Percentiles rank a stretch among this genome's conserved stretches.
Evolutionary conservation across 2,113 vertebrate species (phyloP).

Genomic region (Leucosticte australis): DNA sequence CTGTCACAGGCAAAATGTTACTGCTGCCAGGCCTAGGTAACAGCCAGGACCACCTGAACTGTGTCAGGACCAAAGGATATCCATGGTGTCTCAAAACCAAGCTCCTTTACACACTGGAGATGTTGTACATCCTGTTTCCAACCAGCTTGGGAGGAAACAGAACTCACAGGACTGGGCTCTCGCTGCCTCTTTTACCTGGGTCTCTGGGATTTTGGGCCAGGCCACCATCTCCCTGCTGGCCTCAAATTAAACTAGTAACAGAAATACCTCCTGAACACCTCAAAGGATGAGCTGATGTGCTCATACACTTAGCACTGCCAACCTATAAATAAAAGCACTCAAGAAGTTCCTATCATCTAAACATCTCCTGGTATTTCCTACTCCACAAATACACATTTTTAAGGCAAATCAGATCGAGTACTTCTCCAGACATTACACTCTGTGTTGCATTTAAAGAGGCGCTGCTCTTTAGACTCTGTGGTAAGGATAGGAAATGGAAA

Average conservation of each 20-base stretch:
- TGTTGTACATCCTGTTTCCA: background rate
- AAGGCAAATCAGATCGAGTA: background rate
- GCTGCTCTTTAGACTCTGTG: background rate
- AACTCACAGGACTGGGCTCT: background rate
- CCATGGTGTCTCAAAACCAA: background rate
- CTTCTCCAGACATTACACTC: background rate
- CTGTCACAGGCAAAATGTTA: background rate
- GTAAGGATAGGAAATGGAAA: background rate
- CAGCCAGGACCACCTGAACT: background rate
- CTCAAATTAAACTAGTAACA: background rate
- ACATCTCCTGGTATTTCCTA: background rate
- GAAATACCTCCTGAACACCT: background rate
- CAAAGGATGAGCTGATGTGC: background rate
- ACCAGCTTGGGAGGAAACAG: background rate
- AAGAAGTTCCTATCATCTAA: background rate
- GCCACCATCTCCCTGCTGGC: background rate
- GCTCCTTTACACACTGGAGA: background rate
- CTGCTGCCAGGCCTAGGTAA: background rate
- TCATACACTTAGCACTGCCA: background rate
- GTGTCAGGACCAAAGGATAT: background rate
- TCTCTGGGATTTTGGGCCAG: background rate
- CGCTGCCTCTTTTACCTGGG: background rate
- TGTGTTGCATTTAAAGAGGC: background rate
- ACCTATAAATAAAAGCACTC: background rate
- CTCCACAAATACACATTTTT: background rate